Evolutionary conservation across 2,888 invertebrate species (phyloP).

Genomic region (Euproctis similis): DNA sequence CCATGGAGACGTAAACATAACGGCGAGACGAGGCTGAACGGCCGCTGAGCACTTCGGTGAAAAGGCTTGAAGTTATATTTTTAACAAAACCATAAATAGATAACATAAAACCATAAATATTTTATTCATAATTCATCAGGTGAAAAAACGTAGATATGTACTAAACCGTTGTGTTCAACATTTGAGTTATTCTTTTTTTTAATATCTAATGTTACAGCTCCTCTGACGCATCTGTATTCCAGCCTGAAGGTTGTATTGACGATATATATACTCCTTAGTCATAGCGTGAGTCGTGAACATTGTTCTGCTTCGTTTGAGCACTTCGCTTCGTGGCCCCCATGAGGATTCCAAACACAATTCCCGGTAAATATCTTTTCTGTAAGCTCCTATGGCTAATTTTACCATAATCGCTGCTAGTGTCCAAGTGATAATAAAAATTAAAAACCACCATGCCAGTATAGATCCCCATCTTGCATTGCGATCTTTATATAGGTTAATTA

Average conservation of each 20-base stretch:
- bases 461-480: not conserved
- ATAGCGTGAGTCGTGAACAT: conserved; percentile 69
- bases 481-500: not conserved
- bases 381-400: conserved; percentile 18
- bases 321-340: conserved; percentile 54
- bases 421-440: not conserved
- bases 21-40: too few relatives aligned
- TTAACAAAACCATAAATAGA: too few relatives aligned
- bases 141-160: too few relatives aligned
- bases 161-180: not conserved
- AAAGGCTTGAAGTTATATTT: too few relatives aligned
- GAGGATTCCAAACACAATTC: conserved; percentile 31
- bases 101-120: too few relatives aligned
- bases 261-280: conserved; percentile 70
- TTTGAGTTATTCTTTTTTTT: not conserved
- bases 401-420: not conserved
- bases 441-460: not conserved
- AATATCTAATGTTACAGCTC: conserved; percentile 2
- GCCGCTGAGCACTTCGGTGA: too few relatives aligned
- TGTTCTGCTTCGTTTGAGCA: conserved; percentile 54
- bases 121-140: too few relatives aligned
- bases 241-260: conserved; percentile 63
- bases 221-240: conserved; percentile 47
- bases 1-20: too few relatives aligned
- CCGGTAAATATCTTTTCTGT: conserved; percentile 24